Evolutionary conservation across 2,888 invertebrate species (phyloP), one percentile per base, ranked within the genome.

Genomic region (Andrena marginata): DNA sequence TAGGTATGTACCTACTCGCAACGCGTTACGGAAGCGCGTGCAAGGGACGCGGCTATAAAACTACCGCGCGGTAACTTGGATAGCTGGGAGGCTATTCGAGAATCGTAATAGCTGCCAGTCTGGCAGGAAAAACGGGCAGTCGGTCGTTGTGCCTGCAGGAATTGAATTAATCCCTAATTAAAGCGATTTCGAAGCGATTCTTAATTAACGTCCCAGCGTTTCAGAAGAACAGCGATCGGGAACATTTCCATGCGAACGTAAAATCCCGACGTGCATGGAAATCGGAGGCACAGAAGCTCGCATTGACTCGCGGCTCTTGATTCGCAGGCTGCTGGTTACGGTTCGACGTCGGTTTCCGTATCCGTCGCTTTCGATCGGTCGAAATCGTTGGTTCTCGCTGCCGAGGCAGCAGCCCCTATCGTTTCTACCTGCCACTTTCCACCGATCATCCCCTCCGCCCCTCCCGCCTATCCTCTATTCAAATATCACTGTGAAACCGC

Each of bases 401-500:
- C 48, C 59, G 31, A 51, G 42, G 2, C 33, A 20, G 26, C 20
- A 72, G 8, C 48, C 62, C 64, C 49, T 64, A 64, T 64, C 80
- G 74, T 71, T 80, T 20, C 67, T 42, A 56, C 59, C 81, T 68
- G 63, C 71, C 82, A 63, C 62, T 75, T 70, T 74, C 35, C 68
- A 59, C 26, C 79, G 23, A 49, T 10, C 48, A 8, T 26, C 2
- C 29, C 33, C 4, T 6, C 23, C 23, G 16, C 5, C 8, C 8
- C 31, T 1, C 31, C 59, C 31, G 33, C 20, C 76, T 56, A 59
- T 54, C 70, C 79, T 80, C 77, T 85, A 84, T 89, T 89, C 88
- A 81, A 88, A 89, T 89, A 85, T 84, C 88, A 84, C 56, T 10
- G 82, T 80, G 83, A 86, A 84, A 88, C 80, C 84, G 74, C 76